These are phyloP conservation scores for Anodontia alba DNA, from an alignment of 2,888 invertebrate genomes.

Conservation along the genomic window DNA sequence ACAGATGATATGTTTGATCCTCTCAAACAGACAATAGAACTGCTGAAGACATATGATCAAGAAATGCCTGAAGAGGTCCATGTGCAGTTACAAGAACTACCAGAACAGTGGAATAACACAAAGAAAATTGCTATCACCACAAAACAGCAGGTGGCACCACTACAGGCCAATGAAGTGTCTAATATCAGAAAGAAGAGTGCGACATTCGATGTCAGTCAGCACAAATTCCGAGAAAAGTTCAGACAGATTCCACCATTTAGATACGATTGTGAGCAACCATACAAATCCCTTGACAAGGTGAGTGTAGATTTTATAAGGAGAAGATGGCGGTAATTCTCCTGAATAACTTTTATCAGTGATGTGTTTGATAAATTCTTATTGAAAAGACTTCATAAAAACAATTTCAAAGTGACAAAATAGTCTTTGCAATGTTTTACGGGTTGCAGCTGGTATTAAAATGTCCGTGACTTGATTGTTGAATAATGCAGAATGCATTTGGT, in stretches of 20 bases:
- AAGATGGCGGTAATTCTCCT: too few relatives aligned
- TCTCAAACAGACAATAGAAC: constrained; percentile 95
- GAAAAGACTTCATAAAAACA: too few relatives aligned
- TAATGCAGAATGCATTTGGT: too few relatives aligned
- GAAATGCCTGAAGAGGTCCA: constrained; percentile 98
- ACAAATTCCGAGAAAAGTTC: constrained; percentile 95
- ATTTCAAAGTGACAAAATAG: too few relatives aligned
- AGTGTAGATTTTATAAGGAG: too few relatives aligned
- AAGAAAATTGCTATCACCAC: constrained; percentile 96
- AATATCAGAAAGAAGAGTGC: constrained; percentile 94
- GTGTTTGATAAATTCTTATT: too few relatives aligned
- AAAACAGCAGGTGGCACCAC: constrained; percentile 96
- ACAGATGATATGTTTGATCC: constrained; percentile 99
- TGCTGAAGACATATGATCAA: constrained; percentile 97
- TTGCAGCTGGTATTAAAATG: too few relatives aligned
- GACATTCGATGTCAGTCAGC: constrained; percentile 92
- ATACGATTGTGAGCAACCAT: constrained; percentile 83
- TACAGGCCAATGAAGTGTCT: constrained; percentile 97
- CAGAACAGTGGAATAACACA: constrained; percentile 97
- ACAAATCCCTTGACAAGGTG: constrained; percentile 82
- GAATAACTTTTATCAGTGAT: too few relatives aligned
- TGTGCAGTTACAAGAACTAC: constrained; percentile 94
- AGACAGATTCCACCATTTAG: constrained; percentile 86
- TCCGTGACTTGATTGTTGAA: too few relatives aligned
- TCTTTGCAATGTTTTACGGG: too few relatives aligned